Percentiles rank a stretch among this genome's conserved stretches.
These are phyloP conservation scores for Coelopa pilipes DNA, from an alignment of 2,888 invertebrate genomes.

Conservation along the genomic window DNA sequence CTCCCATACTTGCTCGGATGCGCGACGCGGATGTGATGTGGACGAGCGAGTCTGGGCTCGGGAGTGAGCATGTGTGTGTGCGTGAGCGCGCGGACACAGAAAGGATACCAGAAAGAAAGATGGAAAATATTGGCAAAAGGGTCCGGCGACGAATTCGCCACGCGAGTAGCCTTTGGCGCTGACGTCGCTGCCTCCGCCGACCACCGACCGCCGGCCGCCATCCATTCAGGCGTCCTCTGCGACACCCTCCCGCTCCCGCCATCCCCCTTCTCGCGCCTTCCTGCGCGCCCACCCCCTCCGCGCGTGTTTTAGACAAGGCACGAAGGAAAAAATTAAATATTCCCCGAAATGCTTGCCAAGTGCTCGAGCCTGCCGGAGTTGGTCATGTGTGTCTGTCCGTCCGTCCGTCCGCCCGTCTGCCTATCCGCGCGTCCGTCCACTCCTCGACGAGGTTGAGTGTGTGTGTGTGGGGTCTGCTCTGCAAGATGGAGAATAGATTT, in stretches of 20 bases:
- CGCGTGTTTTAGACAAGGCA: slow-evolving; percentile 43
- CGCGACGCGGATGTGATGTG: not conserved
- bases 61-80: slow-evolving; percentile 10
- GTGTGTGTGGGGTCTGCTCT: slow-evolving; percentile 15
- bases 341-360: slow-evolving; percentile 39
- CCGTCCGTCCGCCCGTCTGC: not conserved
- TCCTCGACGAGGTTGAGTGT: no score
- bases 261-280: slow-evolving; percentile 30
- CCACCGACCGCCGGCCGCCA: not conserved
- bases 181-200: slow-evolving; percentile 41
- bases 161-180: slow-evolving; percentile 46
- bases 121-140: slow-evolving; percentile 45
- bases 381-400: slow-evolving; percentile 9
- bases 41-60: not conserved
- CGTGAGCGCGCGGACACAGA: slow-evolving; percentile 13
- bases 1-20: not conserved
- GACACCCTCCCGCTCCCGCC: no score
- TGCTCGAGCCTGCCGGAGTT: slow-evolving; percentile 10
- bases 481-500: slow-evolving; percentile 37
- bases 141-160: slow-evolving; percentile 42
- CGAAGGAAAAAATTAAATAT: slow-evolving; percentile 42
- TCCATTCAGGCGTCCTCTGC: no score
- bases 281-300: slow-evolving; percentile 34
- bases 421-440: not conserved
- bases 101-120: slow-evolving; percentile 38